A percentile compares a stretch with the other conserved stretches of the same genome.
phyloP scores from a whole-genome alignment of 2,797 vertebrate genomes.

The Rhinella marina region DNA sequence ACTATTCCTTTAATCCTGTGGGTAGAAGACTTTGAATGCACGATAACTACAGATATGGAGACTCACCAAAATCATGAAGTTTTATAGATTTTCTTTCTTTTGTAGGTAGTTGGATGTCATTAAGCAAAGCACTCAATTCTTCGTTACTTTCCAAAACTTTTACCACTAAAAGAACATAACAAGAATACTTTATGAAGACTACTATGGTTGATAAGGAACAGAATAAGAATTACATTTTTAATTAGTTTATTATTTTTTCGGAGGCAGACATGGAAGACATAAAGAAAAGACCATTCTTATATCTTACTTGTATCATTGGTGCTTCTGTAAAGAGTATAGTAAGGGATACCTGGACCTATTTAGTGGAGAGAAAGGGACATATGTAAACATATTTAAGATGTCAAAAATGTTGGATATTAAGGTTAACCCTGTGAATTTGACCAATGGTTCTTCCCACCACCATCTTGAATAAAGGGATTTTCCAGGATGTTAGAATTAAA shows the following conservation, averaged over 20 bases:
- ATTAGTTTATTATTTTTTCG: neutral
- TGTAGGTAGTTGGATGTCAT: constrained; percentile 87
- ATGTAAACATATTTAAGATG: neutral
- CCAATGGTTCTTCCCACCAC: neutral
- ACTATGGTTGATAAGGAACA: neutral
- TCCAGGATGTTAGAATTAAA: too few relatives aligned
- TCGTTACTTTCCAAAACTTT: constrained; percentile 87
- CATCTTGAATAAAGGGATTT: neutral
- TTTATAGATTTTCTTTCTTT: constrained; percentile 76
- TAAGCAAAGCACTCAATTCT: constrained; percentile 77
- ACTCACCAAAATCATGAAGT: constrained; percentile 83
- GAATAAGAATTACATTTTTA: neutral
- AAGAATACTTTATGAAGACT: neutral
- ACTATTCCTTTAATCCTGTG: neutral
- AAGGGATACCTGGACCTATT: constrained; percentile 89
- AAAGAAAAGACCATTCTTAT: neutral
- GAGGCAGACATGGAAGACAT: neutral
- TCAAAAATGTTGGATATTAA: neutral
- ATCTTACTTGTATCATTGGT: constrained; percentile 71
- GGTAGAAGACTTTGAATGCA: neutral
- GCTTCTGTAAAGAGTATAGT: constrained; percentile 76
- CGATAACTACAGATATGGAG: neutral
- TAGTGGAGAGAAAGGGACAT: constrained; percentile 5
- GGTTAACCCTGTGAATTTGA: neutral
- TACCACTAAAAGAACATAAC: constrained; percentile 71